Conservation (phyloP, 2,888 invertebrate genomes). For the Reticulitermes lucifugus region DNA sequence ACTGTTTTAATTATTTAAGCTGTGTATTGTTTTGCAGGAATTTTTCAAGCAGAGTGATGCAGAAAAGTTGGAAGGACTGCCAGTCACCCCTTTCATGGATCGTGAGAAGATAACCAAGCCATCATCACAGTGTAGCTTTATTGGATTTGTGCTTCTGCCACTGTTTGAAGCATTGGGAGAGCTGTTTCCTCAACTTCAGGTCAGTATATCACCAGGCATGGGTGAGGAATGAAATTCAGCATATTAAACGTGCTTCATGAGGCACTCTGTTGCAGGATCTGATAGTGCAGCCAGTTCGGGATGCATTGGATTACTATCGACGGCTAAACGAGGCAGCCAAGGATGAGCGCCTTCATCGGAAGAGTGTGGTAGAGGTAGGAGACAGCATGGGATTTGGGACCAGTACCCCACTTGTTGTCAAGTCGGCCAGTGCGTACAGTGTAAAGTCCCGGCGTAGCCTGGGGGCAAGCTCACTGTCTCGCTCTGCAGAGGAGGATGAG, state of each 20-base stretch:
- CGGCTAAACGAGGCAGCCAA: constrained; percentile 72
- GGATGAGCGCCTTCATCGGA: constrained; percentile 70
- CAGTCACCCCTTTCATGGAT: constrained; percentile 89
- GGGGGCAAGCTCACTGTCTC: constrained; percentile 61
- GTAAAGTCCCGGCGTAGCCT: constrained; percentile 69
- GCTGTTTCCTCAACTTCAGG: constrained; percentile 79
- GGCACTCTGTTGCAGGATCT: constrained; percentile 64
- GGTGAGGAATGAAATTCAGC: not conserved
- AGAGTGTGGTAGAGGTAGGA: constrained; percentile 65
- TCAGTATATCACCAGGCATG: constrained; percentile 57
- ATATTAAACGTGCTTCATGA: no score
- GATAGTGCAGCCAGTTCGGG: constrained; percentile 72
- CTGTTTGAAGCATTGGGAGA: constrained; percentile 83
- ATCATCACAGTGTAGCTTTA: constrained; percentile 86
- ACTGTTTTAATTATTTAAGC: no score
- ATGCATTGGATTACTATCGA: constrained; percentile 72
- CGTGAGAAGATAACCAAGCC: constrained; percentile 86
- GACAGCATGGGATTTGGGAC: constrained; percentile 52
- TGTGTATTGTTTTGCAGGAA: constrained; percentile 64
- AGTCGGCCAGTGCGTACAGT: constrained; percentile 61
- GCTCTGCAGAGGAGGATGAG: constrained; percentile 47
- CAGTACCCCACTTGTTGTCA: constrained; percentile 54
- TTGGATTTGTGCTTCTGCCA: constrained; percentile 83
- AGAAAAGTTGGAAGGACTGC: constrained; percentile 83
- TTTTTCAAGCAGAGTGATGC: constrained; percentile 85